Evolutionary conservation across 2,113 vertebrate genomes (phyloP).

Genomic region (Prochilodus magdalenae): DNA sequence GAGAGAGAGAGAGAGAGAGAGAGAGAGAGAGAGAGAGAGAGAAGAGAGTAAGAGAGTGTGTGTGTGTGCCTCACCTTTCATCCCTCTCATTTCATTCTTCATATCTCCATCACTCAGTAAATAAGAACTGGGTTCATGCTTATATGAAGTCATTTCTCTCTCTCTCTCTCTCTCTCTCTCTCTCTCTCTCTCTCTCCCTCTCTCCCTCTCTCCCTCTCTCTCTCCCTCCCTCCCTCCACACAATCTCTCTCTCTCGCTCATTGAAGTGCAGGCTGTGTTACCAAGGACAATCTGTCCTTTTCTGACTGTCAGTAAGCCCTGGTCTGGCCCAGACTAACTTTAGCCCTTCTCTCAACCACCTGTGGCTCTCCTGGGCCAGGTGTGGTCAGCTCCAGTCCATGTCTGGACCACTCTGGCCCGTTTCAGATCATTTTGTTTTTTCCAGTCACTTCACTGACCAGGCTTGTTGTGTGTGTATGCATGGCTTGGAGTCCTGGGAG

Average conservation of each 20-base stretch:
- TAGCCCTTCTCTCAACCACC: slow-evolving; percentile 14
- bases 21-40: slow-evolving; percentile 38
- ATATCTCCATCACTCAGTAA: slow-evolving; percentile 47
- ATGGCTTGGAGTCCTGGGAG: slow-evolving; percentile 46
- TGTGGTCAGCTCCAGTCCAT: background rate
- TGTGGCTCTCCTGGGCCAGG: background rate
- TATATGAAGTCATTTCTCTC: slow-evolving; percentile 43
- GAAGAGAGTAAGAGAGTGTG: slow-evolving; percentile 46
- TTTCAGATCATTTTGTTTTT: background rate
- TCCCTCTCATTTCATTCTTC: slow-evolving; percentile 32
- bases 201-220: background rate
- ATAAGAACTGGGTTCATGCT: slow-evolving; percentile 47
- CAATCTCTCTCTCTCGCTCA: slow-evolving; percentile 24
- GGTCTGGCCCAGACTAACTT: slow-evolving; percentile 29
- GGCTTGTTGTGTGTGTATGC: slow-evolving; percentile 30
- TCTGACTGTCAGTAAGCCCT: slow-evolving; percentile 2
- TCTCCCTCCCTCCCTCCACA: background rate
- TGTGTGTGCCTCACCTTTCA: slow-evolving; percentile 30
- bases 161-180: background rate
- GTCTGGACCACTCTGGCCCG: slow-evolving; percentile 16
- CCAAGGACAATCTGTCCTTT: slow-evolving; percentile 49
- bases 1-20: slow-evolving; percentile 31
- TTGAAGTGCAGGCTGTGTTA: slow-evolving; percentile 43
- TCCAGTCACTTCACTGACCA: slow-evolving; percentile 28
- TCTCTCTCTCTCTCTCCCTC: slow-evolving; percentile 8